phyloP scores from a whole-genome alignment of 2,797 vertebrate genomes.

The Hozukius guyotensis region DNA sequence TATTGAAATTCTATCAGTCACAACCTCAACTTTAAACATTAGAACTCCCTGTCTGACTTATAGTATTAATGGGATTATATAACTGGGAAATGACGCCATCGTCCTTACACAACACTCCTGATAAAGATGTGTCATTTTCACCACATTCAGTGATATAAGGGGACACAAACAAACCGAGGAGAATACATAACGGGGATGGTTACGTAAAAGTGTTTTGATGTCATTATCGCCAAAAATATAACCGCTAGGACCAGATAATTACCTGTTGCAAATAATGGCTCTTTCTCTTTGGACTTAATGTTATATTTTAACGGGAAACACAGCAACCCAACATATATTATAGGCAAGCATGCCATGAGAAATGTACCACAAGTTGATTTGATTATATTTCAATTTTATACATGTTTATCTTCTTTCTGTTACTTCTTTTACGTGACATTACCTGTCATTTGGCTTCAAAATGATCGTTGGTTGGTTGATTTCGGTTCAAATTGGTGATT shows the following conservation, averaged over 20 bases:
- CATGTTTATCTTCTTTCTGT: not conserved
- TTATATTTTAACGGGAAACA: not conserved
- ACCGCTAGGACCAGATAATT: not conserved
- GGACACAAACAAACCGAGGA: not conserved
- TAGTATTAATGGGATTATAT: constrained; percentile 1
- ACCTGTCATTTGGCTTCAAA: not conserved
- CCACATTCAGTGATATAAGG: not conserved
- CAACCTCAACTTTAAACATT: not conserved
- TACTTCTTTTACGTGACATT: not conserved
- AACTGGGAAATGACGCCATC: not conserved
- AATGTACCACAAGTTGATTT: too few relatives aligned
- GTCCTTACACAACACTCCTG: not conserved
- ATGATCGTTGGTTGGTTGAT: not conserved
- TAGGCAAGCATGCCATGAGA: not conserved
- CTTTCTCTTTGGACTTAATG: not conserved
- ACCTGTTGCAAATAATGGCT: not conserved
- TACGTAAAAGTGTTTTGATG: not conserved
- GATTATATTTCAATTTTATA: too few relatives aligned
- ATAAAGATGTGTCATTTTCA: not conserved
- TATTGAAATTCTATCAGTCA: not conserved
- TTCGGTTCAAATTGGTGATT: not conserved
- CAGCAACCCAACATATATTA: not conserved
- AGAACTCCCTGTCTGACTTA: not conserved
- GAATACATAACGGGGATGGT: not conserved
- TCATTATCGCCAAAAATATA: not conserved